phyloP scores from a whole-genome alignment of 2,113 vertebrate genomes.

The Sylvietta virens region DNA sequence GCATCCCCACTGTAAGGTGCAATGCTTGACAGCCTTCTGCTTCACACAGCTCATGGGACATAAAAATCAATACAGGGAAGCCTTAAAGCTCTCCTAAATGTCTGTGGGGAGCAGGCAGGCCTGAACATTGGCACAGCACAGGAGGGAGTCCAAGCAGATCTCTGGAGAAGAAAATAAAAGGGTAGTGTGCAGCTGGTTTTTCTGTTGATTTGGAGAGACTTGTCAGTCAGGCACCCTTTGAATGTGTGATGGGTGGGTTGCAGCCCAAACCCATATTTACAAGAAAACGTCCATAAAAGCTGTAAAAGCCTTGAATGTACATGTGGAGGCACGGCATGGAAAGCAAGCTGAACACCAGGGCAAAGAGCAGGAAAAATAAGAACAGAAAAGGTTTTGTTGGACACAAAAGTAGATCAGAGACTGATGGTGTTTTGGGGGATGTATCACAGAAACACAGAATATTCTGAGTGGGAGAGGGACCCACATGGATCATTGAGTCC shows the following conservation, averaged over 20 bases:
- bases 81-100: background rate
- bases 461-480: background rate
- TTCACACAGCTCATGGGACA: background rate
- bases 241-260: background rate
- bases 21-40: background rate
- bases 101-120: fast-evolving
- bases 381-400: background rate
- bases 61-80: background rate
- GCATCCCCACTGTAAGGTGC: fast-evolving
- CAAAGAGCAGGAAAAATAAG: background rate
- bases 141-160: background rate
- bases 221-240: background rate
- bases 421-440: background rate
- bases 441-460: background rate
- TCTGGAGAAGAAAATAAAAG: background rate
- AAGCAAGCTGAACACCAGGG: background rate
- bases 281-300: background rate
- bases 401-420: background rate
- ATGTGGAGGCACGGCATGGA: background rate
- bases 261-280: background rate
- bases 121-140: background rate
- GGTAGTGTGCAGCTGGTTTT: fast-evolving
- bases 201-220: background rate
- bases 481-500: background rate
- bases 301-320: background rate